Evolutionary conservation across 1,140 invertebrate genomes (phyloP).

Genomic region (Drosophila trapezifrons): DNA sequence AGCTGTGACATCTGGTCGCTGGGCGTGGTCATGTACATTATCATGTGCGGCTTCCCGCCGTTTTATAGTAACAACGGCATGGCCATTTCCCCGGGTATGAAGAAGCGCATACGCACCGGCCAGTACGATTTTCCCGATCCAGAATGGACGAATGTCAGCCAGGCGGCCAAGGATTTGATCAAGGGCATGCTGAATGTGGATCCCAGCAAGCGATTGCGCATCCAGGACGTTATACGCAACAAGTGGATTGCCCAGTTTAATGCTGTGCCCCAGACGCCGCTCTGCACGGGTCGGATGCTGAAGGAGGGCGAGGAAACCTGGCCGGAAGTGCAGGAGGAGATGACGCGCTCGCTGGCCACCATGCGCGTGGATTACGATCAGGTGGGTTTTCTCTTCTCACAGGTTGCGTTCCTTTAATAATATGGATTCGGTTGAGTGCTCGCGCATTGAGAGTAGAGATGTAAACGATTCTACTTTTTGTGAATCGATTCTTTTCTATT

Average conservation of each 20-base stretch:
- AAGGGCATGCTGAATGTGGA: constrained; percentile 96
- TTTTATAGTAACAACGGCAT: constrained; percentile 99
- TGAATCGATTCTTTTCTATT: no score
- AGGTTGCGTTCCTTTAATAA: not conserved
- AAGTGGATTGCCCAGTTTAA: constrained; percentile 96
- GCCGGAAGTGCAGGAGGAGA: constrained; percentile 99
- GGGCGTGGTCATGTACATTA: constrained; percentile 98
- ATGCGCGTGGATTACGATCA: constrained; percentile 98
- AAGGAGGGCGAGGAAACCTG: constrained; percentile 96
- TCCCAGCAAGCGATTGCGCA: constrained; percentile 94
- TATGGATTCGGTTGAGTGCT: not conserved
- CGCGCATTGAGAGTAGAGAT: no score
- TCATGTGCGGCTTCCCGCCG: constrained; percentile 98
- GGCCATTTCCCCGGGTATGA: constrained; percentile 99
- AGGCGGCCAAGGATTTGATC: constrained; percentile 97
- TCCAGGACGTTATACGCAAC: constrained; percentile 95
- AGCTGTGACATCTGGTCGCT: constrained; percentile 99
- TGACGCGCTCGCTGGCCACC: constrained; percentile 97
- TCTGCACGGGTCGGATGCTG: constrained; percentile 94
- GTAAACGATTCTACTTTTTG: no score
- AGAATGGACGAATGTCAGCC: constrained; percentile 97
- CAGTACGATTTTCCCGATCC: constrained; percentile 98
- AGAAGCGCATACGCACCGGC: constrained; percentile 96
- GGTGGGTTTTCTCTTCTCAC: constrained; percentile 79
- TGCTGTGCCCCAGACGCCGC: constrained; percentile 95